Evolutionary conservation across 1,140 invertebrate genomes (phyloP).

Genomic region (Hylaeus volcanicus): DNA sequence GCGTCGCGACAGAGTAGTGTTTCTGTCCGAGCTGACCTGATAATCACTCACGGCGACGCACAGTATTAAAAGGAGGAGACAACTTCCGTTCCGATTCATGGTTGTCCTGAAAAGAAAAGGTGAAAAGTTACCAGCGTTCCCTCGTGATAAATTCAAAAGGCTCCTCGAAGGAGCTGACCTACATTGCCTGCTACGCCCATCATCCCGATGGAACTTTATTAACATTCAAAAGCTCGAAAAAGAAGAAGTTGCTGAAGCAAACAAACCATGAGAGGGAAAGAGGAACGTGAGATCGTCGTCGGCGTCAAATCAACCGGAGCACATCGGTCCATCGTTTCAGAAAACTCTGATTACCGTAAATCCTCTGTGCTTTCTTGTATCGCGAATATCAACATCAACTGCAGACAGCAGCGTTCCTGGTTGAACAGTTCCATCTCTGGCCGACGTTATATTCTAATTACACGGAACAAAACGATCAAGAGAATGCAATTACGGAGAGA

Average conservation of each 20-base stretch:
- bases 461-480: neutral
- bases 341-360: neutral
- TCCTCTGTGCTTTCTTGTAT: neutral
- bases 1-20: constrained; percentile 77
- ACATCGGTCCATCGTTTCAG: neutral
- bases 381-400: too few species aligned
- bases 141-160: constrained; percentile 6
- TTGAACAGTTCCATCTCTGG: neutral
- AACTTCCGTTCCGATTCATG: constrained; percentile 45
- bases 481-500: neutral
- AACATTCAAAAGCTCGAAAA: constrained; percentile 13
- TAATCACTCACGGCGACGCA: constrained; percentile 23
- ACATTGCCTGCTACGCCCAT: neutral
- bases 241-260: neutral
- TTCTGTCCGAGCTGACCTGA: constrained; percentile 43
- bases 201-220: constrained; percentile 13
- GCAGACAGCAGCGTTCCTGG: too few species aligned
- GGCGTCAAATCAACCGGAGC: constrained; percentile 2
- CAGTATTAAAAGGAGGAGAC: constrained; percentile 28
- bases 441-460: constrained; percentile 16
- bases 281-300: neutral
- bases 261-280: neutral
- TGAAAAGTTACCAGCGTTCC: constrained; percentile 7
- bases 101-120: constrained; percentile 30
- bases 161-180: constrained; percentile 24